These are phyloP conservation scores for Lasaia peninsularis DNA, from an alignment of 1,140 invertebrate species.

Conservation along the genomic window DNA sequence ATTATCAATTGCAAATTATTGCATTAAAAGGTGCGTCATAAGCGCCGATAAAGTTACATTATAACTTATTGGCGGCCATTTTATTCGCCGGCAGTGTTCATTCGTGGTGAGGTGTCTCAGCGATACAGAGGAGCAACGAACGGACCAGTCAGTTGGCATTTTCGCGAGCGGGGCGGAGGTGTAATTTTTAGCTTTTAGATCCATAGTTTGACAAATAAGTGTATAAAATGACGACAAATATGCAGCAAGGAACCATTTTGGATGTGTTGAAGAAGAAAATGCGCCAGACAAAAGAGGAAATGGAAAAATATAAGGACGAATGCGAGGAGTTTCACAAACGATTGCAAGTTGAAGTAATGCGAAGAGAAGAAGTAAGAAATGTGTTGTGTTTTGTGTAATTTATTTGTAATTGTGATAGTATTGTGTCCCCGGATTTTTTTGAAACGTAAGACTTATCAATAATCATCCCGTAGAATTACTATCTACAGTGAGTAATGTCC, in stretches of 20 bases:
- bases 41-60: slow-evolving; percentile 56
- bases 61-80: slow-evolving; percentile 71
- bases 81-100: slow-evolving; percentile 75
- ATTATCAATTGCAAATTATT: slow-evolving; percentile 28
- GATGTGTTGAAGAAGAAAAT: slow-evolving; percentile 99
- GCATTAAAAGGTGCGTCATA: slow-evolving; percentile 35
- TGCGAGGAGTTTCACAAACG: slow-evolving; percentile 94
- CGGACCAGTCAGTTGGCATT: slow-evolving; percentile 72
- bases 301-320: slow-evolving; percentile 98
- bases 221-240: slow-evolving; percentile 88
- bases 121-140: slow-evolving; percentile 66
- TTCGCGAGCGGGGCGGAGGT: slow-evolving; percentile 71
- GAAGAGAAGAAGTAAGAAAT: slow-evolving; percentile 95
- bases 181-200: slow-evolving; percentile 71
- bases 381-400: slow-evolving; percentile 55
- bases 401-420: slow-evolving; percentile 38
- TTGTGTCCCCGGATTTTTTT: slow-evolving; percentile 41
- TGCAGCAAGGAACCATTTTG: slow-evolving; percentile 90
- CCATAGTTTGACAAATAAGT: slow-evolving; percentile 64
- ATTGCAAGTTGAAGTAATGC: slow-evolving; percentile 92
- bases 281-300: slow-evolving; percentile 98
- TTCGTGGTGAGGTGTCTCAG: slow-evolving; percentile 71
- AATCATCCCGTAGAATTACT: slow-evolving; percentile 51
- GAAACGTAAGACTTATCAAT: slow-evolving; percentile 51
- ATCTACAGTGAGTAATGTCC: slow-evolving; percentile 76